Evolutionary conservation across 1,140 invertebrate genomes (phyloP), one percentile per base, ranked within the genome.

Genomic region (Tetramorium parvispinum): DNA sequence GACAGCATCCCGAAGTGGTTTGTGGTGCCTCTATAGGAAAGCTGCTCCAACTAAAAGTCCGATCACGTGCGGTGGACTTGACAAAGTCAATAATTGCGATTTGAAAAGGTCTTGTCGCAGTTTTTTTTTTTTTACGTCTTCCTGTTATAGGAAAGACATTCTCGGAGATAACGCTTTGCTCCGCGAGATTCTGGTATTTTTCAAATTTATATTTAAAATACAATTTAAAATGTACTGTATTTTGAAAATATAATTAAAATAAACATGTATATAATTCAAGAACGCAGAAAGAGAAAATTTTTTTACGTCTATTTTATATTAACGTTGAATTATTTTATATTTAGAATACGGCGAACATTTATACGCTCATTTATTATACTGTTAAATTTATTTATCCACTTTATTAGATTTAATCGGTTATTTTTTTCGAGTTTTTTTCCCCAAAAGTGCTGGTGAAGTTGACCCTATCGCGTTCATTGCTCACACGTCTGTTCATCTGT

Each of bases 21-120:
- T 1, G 51, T 82, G 40, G 79, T 53, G 51, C 79, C 51, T 55
- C 66, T 71, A 6, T 21, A n/a, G 32, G 40, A 21, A 10, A 59
- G 2, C 1, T 82, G 11, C 3, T 49, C 10, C 10, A 73, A 82
- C 37, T 82, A 82, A 59, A 82, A 59, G 18, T 21, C 43, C 37
- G 21, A 71, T 63, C 37, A 16, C 16, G 11, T 43, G 10, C 46
- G 40, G n/a, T 32, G 16, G 18, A 71, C 40, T 43, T 43, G 32
- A 21, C 49, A 37, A 46, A 32, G 21, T 81, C 21, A 32, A 78
- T 78, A 78, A 78, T 6, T 59, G 32, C 46, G 24, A 32, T 1
- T 79, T 53, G 46, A 81, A 21, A 66, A 37, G 7, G 1, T 66
- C 37, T 66, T 32, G 13, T 49, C 24, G 8, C 18, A 61, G 10